Percentiles rank a stretch among this genome's conserved stretches.
Conservation (phyloP, 2,888 invertebrate genomes). For the Andricus curvator region DNA sequence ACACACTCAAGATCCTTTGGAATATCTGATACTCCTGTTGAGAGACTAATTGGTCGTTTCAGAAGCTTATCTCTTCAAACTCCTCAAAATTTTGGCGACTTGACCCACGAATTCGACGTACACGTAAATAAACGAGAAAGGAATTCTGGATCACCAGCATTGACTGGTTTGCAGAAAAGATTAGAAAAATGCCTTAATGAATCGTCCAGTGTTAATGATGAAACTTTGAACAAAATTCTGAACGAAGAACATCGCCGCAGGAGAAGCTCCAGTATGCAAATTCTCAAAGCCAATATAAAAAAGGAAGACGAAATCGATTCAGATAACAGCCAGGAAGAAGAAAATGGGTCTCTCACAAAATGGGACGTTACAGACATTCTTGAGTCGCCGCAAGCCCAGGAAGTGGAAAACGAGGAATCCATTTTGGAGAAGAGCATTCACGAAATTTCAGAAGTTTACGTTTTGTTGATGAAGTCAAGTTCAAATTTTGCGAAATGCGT, state of each 20-base stretch:
- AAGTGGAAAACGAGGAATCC: conserved; percentile 40
- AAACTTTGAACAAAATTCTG: not conserved
- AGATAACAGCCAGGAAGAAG: not conserved
- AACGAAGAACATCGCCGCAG: not conserved
- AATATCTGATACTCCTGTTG: not conserved
- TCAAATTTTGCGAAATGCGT: not conserved
- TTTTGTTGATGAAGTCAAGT: conserved; percentile 55
- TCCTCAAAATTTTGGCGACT: not conserved
- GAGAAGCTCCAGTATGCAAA: not conserved
- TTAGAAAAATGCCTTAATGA: not conserved
- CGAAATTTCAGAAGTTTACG: conserved; percentile 59
- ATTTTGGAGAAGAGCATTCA: conserved; percentile 55
- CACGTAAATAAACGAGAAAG: not conserved
- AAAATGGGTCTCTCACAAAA: not conserved
- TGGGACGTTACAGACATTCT: not conserved
- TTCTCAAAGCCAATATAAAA: not conserved
- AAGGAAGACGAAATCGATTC: not conserved
- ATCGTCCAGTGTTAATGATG: not conserved
- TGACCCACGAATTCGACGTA: not conserved
- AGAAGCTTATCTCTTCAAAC: not conserved
- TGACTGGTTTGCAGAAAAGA: not conserved
- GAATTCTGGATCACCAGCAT: not conserved
- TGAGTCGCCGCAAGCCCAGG: not conserved
- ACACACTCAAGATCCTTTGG: not conserved
- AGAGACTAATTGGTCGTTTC: not conserved